Evolutionary conservation across 2,888 invertebrate species (phyloP).

Genomic region (Chorisops tibialis): DNA sequence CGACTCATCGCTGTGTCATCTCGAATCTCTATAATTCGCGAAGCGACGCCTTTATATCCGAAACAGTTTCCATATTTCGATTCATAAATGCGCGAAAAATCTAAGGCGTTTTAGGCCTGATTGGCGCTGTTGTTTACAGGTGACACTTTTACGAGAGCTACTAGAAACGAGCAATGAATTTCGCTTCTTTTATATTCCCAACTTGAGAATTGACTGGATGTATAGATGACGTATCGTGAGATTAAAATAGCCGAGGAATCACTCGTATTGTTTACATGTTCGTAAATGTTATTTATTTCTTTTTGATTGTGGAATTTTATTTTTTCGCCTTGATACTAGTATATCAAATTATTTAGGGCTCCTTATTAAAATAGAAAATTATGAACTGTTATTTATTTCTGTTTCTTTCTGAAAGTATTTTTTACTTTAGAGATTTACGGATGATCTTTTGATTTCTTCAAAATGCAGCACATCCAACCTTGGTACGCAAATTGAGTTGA

Average conservation of each 20-base stretch:
- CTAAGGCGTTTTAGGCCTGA: background rate
- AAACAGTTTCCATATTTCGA: background rate
- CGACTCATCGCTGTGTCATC: conserved; percentile 24
- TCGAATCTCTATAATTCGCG: background rate
- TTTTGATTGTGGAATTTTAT: no score
- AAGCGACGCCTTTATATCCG: background rate
- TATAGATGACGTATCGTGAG: background rate
- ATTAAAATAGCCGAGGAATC: conserved; percentile 16
- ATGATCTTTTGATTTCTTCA: no score
- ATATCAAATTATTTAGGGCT: no score
- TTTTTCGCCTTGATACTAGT: no score
- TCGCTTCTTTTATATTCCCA: background rate
- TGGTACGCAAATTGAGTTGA: no score
- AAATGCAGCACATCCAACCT: no score
- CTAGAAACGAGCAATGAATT: background rate
- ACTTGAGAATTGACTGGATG: conserved; percentile 12
- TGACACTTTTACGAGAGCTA: background rate
- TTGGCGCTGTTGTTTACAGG: background rate
- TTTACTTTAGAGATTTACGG: no score
- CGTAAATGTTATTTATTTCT: no score
- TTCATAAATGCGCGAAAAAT: background rate
- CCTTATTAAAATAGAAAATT: no score
- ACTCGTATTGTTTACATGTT: conserved; percentile 9
- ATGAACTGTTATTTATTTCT: no score
- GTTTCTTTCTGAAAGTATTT: no score